A percentile compares a stretch with the other conserved stretches of the same genome.
Conservation (phyloP, 2,797 vertebrate genomes). For the Sebastes diaconus region DNA sequence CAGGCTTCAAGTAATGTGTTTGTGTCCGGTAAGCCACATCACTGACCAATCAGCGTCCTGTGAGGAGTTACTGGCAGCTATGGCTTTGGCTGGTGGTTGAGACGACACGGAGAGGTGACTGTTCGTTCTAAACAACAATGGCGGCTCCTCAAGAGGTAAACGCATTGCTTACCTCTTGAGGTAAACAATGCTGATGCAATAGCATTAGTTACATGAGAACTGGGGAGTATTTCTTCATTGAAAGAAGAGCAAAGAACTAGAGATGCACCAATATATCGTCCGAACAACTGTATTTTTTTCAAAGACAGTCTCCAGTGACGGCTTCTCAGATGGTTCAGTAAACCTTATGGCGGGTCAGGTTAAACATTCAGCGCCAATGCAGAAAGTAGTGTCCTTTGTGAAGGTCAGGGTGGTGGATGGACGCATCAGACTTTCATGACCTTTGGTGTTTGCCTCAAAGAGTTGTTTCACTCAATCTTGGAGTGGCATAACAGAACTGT, state of each 20-base stretch:
- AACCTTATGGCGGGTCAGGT: too few species aligned
- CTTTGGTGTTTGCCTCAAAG: neutral
- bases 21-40: too few species aligned
- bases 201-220: neutral
- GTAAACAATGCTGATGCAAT: neutral
- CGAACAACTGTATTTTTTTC: neutral
- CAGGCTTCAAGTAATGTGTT: too few species aligned
- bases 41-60: too few species aligned
- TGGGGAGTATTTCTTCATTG: neutral
- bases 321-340: too few species aligned
- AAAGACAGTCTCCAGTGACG: neutral
- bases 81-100: too few species aligned
- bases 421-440: neutral
- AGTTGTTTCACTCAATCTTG: neutral
- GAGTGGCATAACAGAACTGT: neutral
- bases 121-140: neutral
- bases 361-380: neutral
- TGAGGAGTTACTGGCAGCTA: too few species aligned
- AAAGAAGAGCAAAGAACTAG: neutral
- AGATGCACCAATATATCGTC: neutral
- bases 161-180: neutral
- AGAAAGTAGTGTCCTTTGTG: neutral
- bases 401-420: neutral
- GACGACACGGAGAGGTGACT: neutral
- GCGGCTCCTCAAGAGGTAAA: neutral